A percentile compares a stretch with the other conserved stretches of the same genome.
Evolutionary conservation across 2,888 invertebrate genomes (phyloP).

Genomic region (Melitaea athalia): DNA sequence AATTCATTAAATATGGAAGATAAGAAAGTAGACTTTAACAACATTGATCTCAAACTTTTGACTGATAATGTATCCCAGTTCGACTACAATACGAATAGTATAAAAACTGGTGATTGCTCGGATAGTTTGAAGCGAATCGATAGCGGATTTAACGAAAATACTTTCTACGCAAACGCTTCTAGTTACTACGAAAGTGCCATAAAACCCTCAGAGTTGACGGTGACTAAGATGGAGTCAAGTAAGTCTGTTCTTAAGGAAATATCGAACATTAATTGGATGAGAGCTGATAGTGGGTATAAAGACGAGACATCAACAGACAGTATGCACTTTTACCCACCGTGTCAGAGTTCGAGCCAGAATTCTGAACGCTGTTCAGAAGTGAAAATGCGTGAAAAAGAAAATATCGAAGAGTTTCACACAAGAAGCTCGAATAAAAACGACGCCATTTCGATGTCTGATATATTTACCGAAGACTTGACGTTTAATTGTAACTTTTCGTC

Average conservation of each 20-base stretch:
- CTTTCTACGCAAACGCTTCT: conserved; percentile 69
- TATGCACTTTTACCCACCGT: conserved; percentile 61
- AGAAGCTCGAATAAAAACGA: conserved; percentile 55
- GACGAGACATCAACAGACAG: conserved; percentile 72
- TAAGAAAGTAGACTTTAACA: conserved; percentile 74
- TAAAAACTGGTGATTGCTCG: conserved; percentile 59
- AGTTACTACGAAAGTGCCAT: conserved; percentile 79
- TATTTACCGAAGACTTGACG: conserved; percentile 71
- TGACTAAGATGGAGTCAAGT: conserved; percentile 57
- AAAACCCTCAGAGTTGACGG: conserved; percentile 76
- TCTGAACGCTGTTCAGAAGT: conserved; percentile 57
- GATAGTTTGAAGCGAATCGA: conserved; percentile 70
- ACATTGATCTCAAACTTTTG: conserved; percentile 75
- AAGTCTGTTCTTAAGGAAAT: conserved; percentile 69
- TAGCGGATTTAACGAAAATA: conserved; percentile 75
- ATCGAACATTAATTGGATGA: conserved; percentile 75
- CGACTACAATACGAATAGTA: conserved; percentile 53
- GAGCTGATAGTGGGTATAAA: conserved; percentile 76
- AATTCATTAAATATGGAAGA: conserved; percentile 66
- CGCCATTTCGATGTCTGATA: conserved; percentile 73
- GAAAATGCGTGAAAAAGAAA: conserved; percentile 66
- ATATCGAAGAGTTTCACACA: conserved; percentile 61
- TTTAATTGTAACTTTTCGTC: conserved; percentile 77
- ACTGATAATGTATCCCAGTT: conserved; percentile 68
- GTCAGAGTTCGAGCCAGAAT: conserved; percentile 53